Evolutionary conservation across 2,113 vertebrate species (phyloP), one percentile per base, ranked within the genome.

Genomic region (Rhinolophus ferrumequinum): DNA sequence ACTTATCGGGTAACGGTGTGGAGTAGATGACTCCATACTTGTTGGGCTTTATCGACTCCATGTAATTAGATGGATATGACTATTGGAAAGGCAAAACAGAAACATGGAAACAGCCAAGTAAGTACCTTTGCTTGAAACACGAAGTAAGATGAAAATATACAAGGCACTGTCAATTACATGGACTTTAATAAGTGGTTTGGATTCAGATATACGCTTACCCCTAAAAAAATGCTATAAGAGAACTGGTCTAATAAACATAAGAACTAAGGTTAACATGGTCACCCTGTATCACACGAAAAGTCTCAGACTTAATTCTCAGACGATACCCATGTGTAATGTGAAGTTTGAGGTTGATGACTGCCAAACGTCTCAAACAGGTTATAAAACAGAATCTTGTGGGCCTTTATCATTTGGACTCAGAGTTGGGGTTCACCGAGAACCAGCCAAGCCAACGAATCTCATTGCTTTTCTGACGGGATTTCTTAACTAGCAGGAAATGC

Each of bases 1-100:
- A 98, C 97, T 99, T 99, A 21, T 97, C 98, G 19, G 98, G 95
- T 91, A 99, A 88, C 0, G 98, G 98, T 3, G 98, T 92, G 12
- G 98, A 99, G 95, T 99, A 99, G 94, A 99, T 99, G 97, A 99
- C 98, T 0, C 98, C 95, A 2, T 98, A 99, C 88, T 99, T 99
- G 97, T 97, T 98, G 95, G 98, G 86, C 96, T 99, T 99, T 95
- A 99, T 97, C 10, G 98, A 98, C 95, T 99, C 99, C 98, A 99
- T 98, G 94, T 98, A 99, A 97, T 90, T 98, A 52, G 98, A 98
- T 1, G 98, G 99, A 96, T 99, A 99, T 28, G 99, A 98, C 98
- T 99, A 56, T 77, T 19, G 47, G 52, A 88, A 56, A 62, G 22
- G 47, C 58, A 91, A 96, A 83, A 92, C 47, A 52, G 9, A 22